Evolutionary conservation across 2,113 vertebrate species (phyloP), one percentile per base, ranked within the genome.

Genomic region (Sus scrofa): DNA sequence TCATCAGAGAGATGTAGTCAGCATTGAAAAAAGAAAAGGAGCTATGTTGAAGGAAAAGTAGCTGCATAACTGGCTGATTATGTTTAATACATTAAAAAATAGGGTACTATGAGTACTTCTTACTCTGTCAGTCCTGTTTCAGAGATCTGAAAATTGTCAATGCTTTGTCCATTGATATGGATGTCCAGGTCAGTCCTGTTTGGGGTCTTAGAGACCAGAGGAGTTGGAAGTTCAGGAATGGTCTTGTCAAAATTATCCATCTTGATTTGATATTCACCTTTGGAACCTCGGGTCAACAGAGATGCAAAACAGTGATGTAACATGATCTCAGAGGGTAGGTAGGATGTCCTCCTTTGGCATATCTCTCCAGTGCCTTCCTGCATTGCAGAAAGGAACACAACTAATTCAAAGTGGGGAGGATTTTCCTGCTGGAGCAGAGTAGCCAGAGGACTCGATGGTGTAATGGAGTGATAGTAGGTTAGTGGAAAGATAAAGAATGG

Each of bases 321-420:
- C 97, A 99, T 98, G 97, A 99, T 99, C 98, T 99, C 99, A 3
- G 99, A 99, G 0, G 99, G 98, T 32, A 99, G 98, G 89, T 99
- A 99, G 82, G 99, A 99, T 52, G 99, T 99, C 98, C 99, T 99
- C 98, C 99, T 99, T 91, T 99, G 99, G 94, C 99, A 99, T 0
- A 97, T 99, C 97, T 99, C 99, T 22, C 99, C 99, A 32, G 99
- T 99, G 96, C 99, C 99, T 94, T 99, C 99, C 97, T 99, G 99
- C 91, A 99, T 98, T 30, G 99, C 99, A 1, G 99, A 99, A 56
- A 99, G 98, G 95, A 99, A 99, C 65, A 99, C 86, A 0, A 99
- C 99, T 93, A 99, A 95, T 98, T 99, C 99, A 94, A 99, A 99
- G 94, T 99, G 99, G 62, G 94, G 96, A 96, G 98, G 89, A 4